Evolutionary conservation across 1,140 invertebrate species (phyloP).

Genomic region (Brevipalpus yothersi): DNA sequence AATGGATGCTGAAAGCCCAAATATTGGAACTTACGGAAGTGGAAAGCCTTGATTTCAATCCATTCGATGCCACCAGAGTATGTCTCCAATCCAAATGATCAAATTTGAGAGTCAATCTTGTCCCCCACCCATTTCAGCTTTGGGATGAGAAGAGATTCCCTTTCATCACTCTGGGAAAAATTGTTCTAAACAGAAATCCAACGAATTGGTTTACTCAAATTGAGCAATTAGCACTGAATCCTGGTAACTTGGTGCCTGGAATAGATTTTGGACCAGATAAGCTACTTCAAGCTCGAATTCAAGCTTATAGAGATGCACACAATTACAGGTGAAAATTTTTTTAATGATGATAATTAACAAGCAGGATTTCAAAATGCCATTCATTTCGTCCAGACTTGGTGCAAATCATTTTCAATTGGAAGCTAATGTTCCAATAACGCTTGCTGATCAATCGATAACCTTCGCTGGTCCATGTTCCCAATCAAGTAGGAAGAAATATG

Average conservation of each 20-base stretch:
- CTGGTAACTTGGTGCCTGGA: constrained; percentile 68
- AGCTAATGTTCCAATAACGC: too few species aligned
- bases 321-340: constrained; percentile 59
- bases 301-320: constrained; percentile 81
- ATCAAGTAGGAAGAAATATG: too few species aligned
- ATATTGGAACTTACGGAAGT: constrained; percentile 31
- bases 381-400: too few species aligned
- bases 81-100: too few species aligned
- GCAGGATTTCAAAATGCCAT: too few species aligned
- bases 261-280: constrained; percentile 79
- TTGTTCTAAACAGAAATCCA: constrained; percentile 66
- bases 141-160: constrained; percentile 78
- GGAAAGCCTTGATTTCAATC: constrained; percentile 44
- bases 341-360: too few species aligned
- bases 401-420: too few species aligned
- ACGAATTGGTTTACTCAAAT: constrained; percentile 73
- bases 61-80: constrained; percentile 71
- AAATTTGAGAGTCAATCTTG: too few species aligned
- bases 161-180: constrained; percentile 62
- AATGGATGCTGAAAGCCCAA: constrained; percentile 44
- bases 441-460: too few species aligned
- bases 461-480: too few species aligned
- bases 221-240: constrained; percentile 81
- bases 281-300: constrained; percentile 78
- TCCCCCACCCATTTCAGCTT: too few species aligned